phyloP scores from a whole-genome alignment of 2,797 vertebrate species.

The Muscicapa striata region DNA sequence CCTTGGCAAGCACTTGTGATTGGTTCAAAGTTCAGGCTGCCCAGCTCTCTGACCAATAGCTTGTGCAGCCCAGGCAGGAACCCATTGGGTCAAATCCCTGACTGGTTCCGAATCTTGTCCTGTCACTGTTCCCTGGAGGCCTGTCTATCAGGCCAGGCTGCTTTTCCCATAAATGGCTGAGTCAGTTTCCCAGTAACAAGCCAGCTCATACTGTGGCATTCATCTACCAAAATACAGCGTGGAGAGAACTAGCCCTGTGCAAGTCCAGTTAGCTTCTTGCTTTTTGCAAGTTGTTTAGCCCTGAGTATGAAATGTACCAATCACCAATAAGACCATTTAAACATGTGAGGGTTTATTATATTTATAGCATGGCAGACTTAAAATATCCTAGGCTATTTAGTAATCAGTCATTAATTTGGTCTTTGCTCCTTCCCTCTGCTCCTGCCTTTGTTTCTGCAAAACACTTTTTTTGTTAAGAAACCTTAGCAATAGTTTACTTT shows the following conservation, averaged over 20 bases:
- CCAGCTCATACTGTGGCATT: not conserved
- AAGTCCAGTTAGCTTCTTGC: not conserved
- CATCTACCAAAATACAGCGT: not conserved
- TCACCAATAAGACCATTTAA: not conserved
- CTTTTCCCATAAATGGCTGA: no score
- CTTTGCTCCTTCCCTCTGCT: not conserved
- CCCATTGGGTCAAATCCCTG: no score
- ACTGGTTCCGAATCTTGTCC: no score
- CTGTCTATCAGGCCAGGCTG: no score
- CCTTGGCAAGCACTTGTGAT: no score
- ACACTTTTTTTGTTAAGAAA: not conserved
- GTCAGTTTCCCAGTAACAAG: no score
- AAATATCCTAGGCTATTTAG: not conserved
- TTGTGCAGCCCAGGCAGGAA: no score
- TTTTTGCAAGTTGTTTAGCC: not conserved
- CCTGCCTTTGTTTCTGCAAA: not conserved
- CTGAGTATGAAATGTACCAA: not conserved
- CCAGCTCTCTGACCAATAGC: no score
- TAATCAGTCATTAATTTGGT: not conserved
- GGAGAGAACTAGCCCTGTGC: not conserved
- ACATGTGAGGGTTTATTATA: not conserved
- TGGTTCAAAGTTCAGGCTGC: no score
- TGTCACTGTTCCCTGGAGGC: no score
- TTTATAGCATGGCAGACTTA: not conserved
- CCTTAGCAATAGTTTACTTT: not conserved